phyloP scores from a whole-genome alignment of 2,888 invertebrate species.

The Cerceris ruficornis region DNA sequence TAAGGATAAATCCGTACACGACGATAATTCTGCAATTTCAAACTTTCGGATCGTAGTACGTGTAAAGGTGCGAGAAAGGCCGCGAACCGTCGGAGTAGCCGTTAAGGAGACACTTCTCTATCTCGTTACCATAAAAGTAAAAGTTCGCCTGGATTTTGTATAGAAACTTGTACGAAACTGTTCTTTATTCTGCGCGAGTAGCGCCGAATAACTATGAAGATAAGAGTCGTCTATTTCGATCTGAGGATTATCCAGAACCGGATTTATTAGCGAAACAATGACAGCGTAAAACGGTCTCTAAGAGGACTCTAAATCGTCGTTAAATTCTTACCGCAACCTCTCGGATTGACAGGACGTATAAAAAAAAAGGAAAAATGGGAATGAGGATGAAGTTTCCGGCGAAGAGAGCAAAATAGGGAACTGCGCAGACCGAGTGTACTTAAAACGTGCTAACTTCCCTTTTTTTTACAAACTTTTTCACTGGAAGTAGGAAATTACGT shows the following conservation, averaged over 20 bases:
- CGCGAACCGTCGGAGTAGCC: conserved; percentile 49
- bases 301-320: no score
- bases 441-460: no score
- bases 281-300: background rate
- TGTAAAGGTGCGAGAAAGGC: conserved; percentile 53
- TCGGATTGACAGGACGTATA: no score
- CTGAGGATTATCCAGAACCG: background rate
- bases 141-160: conserved; percentile 46
- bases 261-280: conserved; percentile 1
- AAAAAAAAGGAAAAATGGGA: no score
- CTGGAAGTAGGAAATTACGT: no score
- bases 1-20: conserved; percentile 46
- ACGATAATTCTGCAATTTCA: conserved; percentile 55
- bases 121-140: conserved; percentile 56
- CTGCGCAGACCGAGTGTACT: no score
- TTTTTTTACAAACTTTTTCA: no score
- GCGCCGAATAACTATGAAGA: conserved; percentile 15
- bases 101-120: conserved; percentile 49
- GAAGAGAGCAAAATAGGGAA: no score
- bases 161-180: conserved; percentile 7
- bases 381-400: no score
- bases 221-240: conserved; percentile 6
- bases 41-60: conserved; percentile 52
- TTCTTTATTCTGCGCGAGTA: conserved; percentile 23
- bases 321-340: no score